Percentiles rank a stretch among this genome's conserved stretches.
Evolutionary conservation across 1,140 invertebrate species (phyloP).

Genomic region (Lucilia sericata): DNA sequence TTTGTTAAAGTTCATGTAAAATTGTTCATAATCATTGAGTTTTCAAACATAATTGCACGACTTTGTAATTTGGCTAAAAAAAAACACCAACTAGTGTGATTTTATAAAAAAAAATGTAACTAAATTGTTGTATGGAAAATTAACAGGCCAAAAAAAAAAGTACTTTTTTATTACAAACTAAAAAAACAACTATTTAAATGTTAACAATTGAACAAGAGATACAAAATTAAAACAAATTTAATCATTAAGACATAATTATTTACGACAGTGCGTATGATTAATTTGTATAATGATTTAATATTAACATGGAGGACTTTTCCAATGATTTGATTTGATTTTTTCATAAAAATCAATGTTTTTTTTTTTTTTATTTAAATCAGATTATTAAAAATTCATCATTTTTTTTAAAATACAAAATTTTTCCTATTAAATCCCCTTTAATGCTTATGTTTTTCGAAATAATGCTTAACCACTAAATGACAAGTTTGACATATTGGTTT

Average conservation of each 20-base stretch:
- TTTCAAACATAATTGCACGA: background rate
- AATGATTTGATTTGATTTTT: no score
- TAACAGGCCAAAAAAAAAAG: background rate
- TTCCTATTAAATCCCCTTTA: no score
- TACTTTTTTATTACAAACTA: background rate
- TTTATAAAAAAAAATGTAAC: background rate
- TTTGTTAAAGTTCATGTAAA: slow-evolving; percentile 2
- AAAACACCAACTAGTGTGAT: background rate
- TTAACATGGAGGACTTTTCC: no score
- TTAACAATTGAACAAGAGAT: background rate
- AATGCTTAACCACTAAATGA: no score
- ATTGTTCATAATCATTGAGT: background rate
- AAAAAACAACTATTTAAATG: background rate
- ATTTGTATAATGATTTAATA: no score
- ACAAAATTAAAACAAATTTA: background rate
- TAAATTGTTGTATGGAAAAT: background rate
- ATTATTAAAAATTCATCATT: no score
- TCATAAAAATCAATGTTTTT: no score
- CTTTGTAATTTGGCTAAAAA: background rate
- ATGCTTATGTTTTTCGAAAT: no score
- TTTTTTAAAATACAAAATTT: no score
- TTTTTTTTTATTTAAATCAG: no score
- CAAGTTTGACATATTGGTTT: no score
- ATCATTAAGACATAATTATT: background rate
- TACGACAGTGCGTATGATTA: background rate